Base-by-base conservation (phyloP, 2,113 vertebrate genomes). In the Tetrao urogallus region DNA sequence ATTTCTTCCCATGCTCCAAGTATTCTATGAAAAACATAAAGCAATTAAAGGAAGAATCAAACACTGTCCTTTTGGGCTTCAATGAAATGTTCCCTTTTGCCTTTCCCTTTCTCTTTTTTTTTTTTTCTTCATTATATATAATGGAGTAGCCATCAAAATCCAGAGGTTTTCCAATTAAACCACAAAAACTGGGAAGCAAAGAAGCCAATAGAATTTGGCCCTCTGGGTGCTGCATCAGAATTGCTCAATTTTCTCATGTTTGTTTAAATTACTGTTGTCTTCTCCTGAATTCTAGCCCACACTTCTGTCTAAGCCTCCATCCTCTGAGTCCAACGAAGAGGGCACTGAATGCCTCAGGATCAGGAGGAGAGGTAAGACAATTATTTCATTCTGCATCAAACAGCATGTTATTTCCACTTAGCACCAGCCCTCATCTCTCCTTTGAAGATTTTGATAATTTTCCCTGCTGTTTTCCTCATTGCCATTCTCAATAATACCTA, bases 131-230 rank as follows among this genome's bases (percentile, higher is more conserved):
- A 45, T 88, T 66, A 40, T 30, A 47, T 47, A 47, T 84, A 78
- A 60, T 7, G 24, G 25, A 86, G 6, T 11, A 72, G 34, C 20
- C 69, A 79, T 92, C 38, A 82, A 91, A 92, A 82, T 69, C 42
- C 83, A 92, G 65, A 67, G 64, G 34, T 82, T 79, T 94, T 89
- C n/a, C 24, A 88, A 8, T 78, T 86, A 87, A 79, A 82, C n/a
- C 6, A 72, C 58, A 13, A 92, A 90, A 93, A 36, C 5, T 64
- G 34, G 13, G 34, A 86, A 93, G 80, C 28, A 69, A 77, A 34
- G 71, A 93, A 86, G 42, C 14, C 13, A 54, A 17, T 43, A 76
- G 47, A 75, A 72, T 22, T 89, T 64, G 34, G 20, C 10, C 13
- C 11, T 76, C 13, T n/a, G 13, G 13, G 17, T 1, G 1, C 6